Conservation (phyloP, 2,888 invertebrate species). For the Stenodema calcarata region DNA sequence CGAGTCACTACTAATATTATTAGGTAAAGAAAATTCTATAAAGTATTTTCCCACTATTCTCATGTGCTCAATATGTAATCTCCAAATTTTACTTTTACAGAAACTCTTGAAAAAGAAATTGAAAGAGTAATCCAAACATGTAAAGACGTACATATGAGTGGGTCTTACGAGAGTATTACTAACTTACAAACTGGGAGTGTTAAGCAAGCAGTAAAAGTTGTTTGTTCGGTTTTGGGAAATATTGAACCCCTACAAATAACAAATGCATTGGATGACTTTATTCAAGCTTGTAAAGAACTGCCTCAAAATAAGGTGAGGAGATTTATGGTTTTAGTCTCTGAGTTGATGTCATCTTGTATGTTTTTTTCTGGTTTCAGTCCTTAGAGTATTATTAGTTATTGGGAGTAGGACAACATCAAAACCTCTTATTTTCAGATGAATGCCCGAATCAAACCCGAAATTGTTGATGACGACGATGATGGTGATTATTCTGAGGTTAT, state of each 20-base stretch:
- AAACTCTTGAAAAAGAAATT: conserved; percentile 82
- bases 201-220: conserved; percentile 89
- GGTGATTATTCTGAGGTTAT: conserved; percentile 75
- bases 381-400: too few species aligned
- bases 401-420: too few species aligned
- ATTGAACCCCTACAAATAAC: conserved; percentile 89
- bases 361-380: too few species aligned
- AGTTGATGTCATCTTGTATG: too few species aligned
- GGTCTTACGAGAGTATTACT: conserved; percentile 59
- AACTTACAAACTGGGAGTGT: conserved; percentile 74
- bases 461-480: conserved; percentile 69
- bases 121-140: conserved; percentile 74
- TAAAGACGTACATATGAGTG: conserved; percentile 65
- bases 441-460: conserved; percentile 68
- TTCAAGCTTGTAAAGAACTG: conserved; percentile 54
- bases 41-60: neutral
- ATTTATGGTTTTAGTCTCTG: too few species aligned
- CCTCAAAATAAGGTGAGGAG: conserved; percentile 42
- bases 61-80: neutral
- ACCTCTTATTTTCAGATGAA: conserved; percentile 51
- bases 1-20: conserved; percentile 82
- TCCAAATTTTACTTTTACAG: conserved; percentile 61
- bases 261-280: conserved; percentile 69
- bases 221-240: conserved; percentile 86
- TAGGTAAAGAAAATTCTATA: conserved; percentile 66